Percentiles rank a stretch among this genome's conserved stretches.
Evolutionary conservation across 2,797 vertebrate species (phyloP).

Genomic region (Erethizon dorsatum): DNA sequence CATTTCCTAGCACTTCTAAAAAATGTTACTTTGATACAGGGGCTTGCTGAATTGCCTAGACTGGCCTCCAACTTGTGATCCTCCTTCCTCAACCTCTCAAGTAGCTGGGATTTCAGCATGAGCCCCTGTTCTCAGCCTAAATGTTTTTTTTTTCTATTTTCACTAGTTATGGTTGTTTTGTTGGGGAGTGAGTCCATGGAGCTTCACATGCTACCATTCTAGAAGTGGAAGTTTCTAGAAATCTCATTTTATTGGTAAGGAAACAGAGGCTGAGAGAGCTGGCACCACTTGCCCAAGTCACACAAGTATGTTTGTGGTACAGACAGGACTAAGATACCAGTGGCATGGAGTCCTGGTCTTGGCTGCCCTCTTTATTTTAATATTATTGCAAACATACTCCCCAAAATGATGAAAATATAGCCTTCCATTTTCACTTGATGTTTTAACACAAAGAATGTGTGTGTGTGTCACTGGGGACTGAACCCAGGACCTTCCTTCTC

Average conservation of each 20-base stretch:
- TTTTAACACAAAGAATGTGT: not conserved
- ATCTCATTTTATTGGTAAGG: not conserved
- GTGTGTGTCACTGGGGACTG: not conserved
- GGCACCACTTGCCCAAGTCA: not conserved
- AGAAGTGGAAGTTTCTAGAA: not conserved
- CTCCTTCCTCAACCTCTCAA: not conserved
- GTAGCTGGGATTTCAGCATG: not conserved
- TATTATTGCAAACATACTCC: not conserved
- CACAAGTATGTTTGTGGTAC: not conserved
- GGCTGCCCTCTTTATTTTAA: not conserved
- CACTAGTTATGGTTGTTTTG: not conserved
- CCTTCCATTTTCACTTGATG: not conserved
- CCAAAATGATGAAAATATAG: not conserved
- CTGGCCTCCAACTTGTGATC: not conserved
- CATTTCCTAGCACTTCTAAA: not conserved
- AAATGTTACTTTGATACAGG: not conserved
- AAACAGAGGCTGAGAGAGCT: not conserved
- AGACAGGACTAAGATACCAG: not conserved
- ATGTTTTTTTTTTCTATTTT: not conserved
- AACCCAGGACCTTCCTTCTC: not conserved
- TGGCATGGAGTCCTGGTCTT: not conserved
- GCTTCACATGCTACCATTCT: not conserved
- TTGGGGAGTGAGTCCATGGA: not conserved
- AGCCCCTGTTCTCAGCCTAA: not conserved
- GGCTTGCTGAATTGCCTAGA: not conserved